These are phyloP conservation scores for Tupiocoris notatus DNA, from an alignment of 2,888 invertebrate genomes.

Conservation along the genomic window DNA sequence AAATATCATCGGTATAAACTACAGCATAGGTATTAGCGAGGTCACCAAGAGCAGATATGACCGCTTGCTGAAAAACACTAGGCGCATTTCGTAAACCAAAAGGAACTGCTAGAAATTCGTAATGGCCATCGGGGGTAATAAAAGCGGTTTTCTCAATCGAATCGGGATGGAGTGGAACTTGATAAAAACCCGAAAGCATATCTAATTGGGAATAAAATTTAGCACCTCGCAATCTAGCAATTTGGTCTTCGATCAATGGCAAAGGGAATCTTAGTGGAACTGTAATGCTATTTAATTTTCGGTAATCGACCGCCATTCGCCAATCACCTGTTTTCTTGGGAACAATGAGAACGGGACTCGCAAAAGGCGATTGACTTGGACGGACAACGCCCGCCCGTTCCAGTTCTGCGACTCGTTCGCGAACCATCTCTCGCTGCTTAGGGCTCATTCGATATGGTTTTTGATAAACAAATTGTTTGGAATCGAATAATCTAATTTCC, in stretches of 20 bases:
- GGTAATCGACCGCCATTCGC: slow-evolving; percentile 22
- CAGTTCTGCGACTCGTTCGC: slow-evolving; percentile 10
- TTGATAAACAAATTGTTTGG: slow-evolving; percentile 7
- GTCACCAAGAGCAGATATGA: slow-evolving; percentile 51
- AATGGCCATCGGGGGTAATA: slow-evolving; percentile 33
- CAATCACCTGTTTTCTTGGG: slow-evolving; percentile 24
- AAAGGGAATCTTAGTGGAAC: slow-evolving; percentile 6
- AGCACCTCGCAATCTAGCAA: slow-evolving; percentile 28
- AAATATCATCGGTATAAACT: background rate
- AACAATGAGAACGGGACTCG: slow-evolving; percentile 25
- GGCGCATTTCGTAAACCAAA: slow-evolving; percentile 36
- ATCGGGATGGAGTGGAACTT: slow-evolving; percentile 15
- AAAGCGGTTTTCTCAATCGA: slow-evolving; percentile 33
- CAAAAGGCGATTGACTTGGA: slow-evolving; percentile 30
- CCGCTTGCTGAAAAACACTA: slow-evolving; percentile 47
- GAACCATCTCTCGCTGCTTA: slow-evolving; percentile 8
- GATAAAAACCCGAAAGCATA: slow-evolving; percentile 23
- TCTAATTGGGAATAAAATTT: slow-evolving; percentile 19
- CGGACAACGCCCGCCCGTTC: slow-evolving; percentile 24
- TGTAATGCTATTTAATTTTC: slow-evolving; percentile 8
- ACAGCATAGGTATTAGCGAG: slow-evolving; percentile 44
- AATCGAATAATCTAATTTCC: slow-evolving; percentile 1
- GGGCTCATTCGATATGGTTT: slow-evolving; percentile 27
- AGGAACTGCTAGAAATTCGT: slow-evolving; percentile 14
- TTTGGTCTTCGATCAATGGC: slow-evolving; percentile 40